A percentile compares a stretch with the other conserved stretches of the same genome.
These are phyloP conservation scores for Candidula unifasciata DNA, from an alignment of 2,888 invertebrate genomes.

Conservation along the genomic window DNA sequence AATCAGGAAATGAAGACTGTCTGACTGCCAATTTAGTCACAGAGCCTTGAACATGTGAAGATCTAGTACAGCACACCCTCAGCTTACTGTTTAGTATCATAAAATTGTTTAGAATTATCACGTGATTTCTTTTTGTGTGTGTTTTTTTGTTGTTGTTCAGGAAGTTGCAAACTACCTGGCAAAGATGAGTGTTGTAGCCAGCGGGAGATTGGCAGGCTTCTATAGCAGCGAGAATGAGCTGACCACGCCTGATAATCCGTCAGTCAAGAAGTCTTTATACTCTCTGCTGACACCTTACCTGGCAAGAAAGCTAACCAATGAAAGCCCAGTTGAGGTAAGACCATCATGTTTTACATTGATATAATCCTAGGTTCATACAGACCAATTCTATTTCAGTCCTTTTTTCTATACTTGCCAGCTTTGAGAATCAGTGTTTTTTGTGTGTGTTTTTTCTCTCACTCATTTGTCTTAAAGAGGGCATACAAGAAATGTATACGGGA, in stretches of 20 bases:
- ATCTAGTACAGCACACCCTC: no score
- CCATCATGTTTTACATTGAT: not conserved
- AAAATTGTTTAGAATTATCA: not conserved
- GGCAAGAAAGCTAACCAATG: constrained; percentile 85
- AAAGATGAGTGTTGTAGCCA: constrained; percentile 89
- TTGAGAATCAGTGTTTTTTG: not conserved
- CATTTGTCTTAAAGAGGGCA: no score
- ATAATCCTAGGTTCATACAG: no score
- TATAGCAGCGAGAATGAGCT: constrained; percentile 75
- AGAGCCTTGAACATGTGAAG: not conserved
- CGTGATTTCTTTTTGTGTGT: not conserved
- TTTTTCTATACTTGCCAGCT: not conserved
- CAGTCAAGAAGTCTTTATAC: constrained; percentile 82
- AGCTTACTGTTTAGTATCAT: not conserved
- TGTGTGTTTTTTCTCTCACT: no score
- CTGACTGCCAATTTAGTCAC: no score
- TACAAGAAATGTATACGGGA: no score
- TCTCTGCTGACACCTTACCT: constrained; percentile 92
- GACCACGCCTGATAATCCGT: constrained; percentile 82
- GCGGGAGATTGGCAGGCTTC: constrained; percentile 87
- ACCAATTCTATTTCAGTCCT: not conserved
- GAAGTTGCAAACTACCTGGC: constrained; percentile 95
- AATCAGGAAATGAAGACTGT: no score
- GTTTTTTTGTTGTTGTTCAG: constrained; percentile 79
- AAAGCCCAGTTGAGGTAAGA: constrained; percentile 86